Evolutionary conservation across 2,888 invertebrate genomes (phyloP).

Genomic region (Neoaliturus tenellus): DNA sequence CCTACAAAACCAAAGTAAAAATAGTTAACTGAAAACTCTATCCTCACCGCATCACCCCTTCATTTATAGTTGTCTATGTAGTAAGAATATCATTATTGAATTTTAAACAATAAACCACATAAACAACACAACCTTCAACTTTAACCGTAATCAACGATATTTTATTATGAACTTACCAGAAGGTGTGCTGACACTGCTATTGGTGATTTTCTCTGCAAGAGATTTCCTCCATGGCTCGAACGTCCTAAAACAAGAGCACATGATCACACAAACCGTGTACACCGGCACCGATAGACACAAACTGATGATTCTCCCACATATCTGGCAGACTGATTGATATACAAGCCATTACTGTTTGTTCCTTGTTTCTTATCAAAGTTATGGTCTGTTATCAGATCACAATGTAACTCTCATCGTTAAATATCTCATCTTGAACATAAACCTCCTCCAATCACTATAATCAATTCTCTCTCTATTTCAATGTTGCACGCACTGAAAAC

Average conservation of each 20-base stretch:
- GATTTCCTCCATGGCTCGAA: conserved; percentile 65
- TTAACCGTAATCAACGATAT: too few species aligned
- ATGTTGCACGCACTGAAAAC: too few species aligned
- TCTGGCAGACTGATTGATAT: neutral
- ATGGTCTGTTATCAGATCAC: neutral
- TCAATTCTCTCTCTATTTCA: neutral
- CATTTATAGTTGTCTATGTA: too few species aligned
- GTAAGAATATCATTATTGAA: too few species aligned
- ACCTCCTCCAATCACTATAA: neutral
- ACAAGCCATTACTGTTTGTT: conserved; percentile 7
- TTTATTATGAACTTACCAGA: conserved; percentile 22
- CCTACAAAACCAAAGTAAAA: too few species aligned
- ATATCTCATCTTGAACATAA: neutral
- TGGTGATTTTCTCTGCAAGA: conserved; percentile 63
- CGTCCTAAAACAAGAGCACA: conserved; percentile 57
- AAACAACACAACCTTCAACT: too few species aligned
- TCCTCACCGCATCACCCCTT: too few species aligned
- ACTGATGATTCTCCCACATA: neutral
- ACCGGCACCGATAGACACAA: neutral
- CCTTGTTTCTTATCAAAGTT: neutral
- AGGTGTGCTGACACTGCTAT: conserved; percentile 50
- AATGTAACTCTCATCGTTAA: neutral
- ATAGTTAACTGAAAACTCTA: too few species aligned
- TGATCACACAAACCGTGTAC: neutral
- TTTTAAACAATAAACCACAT: too few species aligned